Conservation (phyloP, 2,113 vertebrate genomes). For the Halcyon senegalensis region DNA sequence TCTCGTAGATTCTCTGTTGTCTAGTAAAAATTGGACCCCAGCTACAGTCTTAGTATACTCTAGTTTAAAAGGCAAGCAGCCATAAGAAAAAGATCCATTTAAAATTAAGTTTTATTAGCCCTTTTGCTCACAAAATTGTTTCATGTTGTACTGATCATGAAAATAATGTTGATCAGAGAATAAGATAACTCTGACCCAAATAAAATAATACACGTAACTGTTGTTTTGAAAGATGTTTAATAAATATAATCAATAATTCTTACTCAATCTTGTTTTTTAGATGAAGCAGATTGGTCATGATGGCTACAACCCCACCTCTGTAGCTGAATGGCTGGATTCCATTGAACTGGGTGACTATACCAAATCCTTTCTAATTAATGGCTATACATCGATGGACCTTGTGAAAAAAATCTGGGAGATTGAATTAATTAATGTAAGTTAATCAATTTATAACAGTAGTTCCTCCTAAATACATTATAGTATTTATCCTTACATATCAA, state of each 20-base stretch:
- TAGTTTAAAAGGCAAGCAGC: background rate
- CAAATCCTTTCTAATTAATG: constrained; percentile 96
- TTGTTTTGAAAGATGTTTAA: background rate
- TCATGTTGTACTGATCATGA: background rate
- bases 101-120: background rate
- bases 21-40: background rate
- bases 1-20: background rate
- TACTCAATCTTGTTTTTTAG: constrained; percentile 73
- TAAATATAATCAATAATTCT: background rate
- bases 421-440: constrained; percentile 97
- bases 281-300: constrained; percentile 92
- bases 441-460: constrained; percentile 23
- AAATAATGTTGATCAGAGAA: background rate
- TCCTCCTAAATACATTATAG: background rate
- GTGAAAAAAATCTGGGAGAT: constrained; percentile 99
- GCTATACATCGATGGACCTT: constrained; percentile 98
- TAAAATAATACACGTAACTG: background rate
- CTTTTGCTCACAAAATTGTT: background rate
- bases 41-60: background rate
- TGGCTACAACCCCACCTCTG: constrained; percentile 93
- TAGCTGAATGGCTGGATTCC: constrained; percentile 98
- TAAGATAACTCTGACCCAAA: background rate
- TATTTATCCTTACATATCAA: background rate
- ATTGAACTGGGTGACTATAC: constrained; percentile 97
- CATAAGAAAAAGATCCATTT: background rate